A percentile compares a stretch with the other conserved stretches of the same genome.
Evolutionary conservation across 2,797 vertebrate species (phyloP).

Genomic region (Peromyscus melanophrys): DNA sequence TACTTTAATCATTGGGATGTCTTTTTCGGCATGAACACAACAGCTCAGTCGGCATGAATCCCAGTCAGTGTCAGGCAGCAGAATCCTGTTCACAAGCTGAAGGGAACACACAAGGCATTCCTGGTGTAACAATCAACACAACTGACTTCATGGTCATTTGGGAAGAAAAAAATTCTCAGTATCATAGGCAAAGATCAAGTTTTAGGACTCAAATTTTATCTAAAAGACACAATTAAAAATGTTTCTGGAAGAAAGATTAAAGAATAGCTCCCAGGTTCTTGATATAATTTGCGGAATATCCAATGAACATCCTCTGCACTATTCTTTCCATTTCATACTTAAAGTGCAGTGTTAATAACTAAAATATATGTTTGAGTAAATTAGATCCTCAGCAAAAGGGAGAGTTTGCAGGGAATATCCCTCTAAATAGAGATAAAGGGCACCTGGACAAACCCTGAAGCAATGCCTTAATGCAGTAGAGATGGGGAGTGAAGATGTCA

Average conservation of each 20-base stretch:
- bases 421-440: not conserved
- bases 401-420: not conserved
- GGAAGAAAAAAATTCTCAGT: not conserved
- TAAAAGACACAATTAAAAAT: conserved; percentile 10
- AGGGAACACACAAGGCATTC: not conserved
- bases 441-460: not conserved
- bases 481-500: not conserved
- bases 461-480: not conserved
- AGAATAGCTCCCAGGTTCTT: not conserved
- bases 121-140: not conserved
- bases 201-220: not conserved
- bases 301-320: not conserved
- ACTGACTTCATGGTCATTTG: not conserved
- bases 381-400: not conserved
- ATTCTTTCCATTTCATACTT: not conserved
- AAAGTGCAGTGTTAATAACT: not conserved
- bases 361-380: not conserved
- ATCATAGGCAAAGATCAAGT: not conserved
- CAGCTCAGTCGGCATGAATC: not conserved
- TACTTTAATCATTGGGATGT: not conserved
- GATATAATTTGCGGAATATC: not conserved
- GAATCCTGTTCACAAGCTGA: no score
- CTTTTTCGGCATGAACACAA: not conserved
- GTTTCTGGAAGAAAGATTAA: not conserved
- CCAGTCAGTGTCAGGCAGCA: not conserved